Evolutionary conservation across 2,113 vertebrate genomes (phyloP).

Genomic region (Bettongia penicillata): DNA sequence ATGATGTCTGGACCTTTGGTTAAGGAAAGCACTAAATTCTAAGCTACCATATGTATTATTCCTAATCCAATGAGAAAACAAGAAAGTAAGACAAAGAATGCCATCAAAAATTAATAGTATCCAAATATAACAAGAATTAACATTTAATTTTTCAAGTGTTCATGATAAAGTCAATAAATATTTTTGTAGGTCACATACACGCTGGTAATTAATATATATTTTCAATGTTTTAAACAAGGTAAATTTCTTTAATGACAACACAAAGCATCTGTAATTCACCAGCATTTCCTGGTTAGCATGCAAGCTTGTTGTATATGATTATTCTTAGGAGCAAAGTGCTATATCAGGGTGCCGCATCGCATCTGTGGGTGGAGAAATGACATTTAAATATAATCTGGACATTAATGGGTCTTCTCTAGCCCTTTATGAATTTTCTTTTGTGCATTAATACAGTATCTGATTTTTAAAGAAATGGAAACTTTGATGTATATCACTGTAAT

Average conservation of each 20-base stretch:
- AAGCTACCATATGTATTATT: not conserved
- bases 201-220: no score
- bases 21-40: not conserved
- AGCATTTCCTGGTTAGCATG: not conserved
- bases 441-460: not conserved
- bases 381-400: not conserved
- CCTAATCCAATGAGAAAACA: not conserved
- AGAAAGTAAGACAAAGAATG: not conserved
- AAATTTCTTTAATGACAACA: not conserved
- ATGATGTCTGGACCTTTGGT: not conserved
- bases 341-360: not conserved
- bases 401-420: not conserved
- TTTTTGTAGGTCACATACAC: not conserved
- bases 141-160: not conserved
- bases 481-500: not conserved
- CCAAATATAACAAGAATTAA: not conserved
- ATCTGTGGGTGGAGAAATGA: not conserved
- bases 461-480: not conserved
- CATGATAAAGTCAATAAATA: not conserved
- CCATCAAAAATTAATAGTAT: not conserved
- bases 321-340: not conserved
- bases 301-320: not conserved
- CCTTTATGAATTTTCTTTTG: not conserved
- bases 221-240: not conserved
- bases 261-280: not conserved